Evolutionary conservation across 2,797 vertebrate genomes (phyloP), one percentile per base, ranked within the genome.

Genomic region (Philypnodon macrostomus): DNA sequence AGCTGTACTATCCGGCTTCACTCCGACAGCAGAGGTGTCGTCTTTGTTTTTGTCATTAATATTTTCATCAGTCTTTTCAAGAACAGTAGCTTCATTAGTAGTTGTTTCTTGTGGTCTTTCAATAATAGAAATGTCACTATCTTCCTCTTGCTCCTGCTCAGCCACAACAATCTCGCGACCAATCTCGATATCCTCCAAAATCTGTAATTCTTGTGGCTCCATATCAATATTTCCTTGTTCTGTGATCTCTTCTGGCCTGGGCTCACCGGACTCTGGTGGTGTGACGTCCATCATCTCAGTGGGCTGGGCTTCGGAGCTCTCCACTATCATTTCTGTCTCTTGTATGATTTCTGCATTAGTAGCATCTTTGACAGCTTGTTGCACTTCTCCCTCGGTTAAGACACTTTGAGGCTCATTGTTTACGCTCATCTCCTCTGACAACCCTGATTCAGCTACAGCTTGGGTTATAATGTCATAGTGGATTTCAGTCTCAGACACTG

Each of bases 181-280:
- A 0, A 89, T 87, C 40, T 88, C 88, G 7, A 89, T 79, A 12
- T 89, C 81, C 19, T 85, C 79, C 33, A 87, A 60, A 48, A 87
- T 83, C 59, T 87, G 69, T 45, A 84, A 67, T 16, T 82, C 78
- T 40, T 81, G 79, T 2, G 82, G 30, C 5, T 69, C 67, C 12
- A 77, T 13, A 31, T 44, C 47, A 36, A 18, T 35, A 32, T 80
- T 73, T 8, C 29, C 13, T 1, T 50, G 49, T 13, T 73, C 55
- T 1, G 54, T 33, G 10, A 47, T 56, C 56, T 73, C 47, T 57
- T 57, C 59, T 9, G 44, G 16, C 12, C 33, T 45, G 13, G 59
- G 55, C 40, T 41, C 2, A 11, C 54, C 45, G 39, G 46, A 58
- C 47, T 70, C 68, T 21, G 53, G 42, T 13, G 53, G 29, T 5